Conservation (phyloP, 2,888 invertebrate species). For the Latrodectus hesperus region DNA sequence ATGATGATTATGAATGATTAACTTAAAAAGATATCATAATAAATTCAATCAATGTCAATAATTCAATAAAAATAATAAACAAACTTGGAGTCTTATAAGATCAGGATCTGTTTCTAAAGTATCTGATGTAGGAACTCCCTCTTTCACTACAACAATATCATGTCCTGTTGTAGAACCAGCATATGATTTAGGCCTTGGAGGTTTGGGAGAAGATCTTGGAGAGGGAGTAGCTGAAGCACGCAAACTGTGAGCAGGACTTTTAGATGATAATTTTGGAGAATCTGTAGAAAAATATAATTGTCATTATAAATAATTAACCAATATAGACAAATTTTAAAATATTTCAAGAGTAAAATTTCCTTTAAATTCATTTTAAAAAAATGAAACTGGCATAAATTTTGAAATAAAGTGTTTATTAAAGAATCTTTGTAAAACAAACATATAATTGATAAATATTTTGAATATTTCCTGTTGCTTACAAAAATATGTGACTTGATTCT, state of each 20-base stretch:
- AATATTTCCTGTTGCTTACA: no score
- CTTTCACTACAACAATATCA: constrained; percentile 85
- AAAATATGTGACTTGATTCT: no score
- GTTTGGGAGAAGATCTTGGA: constrained; percentile 70
- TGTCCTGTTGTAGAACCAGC: constrained; percentile 76
- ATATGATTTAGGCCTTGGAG: constrained; percentile 70
- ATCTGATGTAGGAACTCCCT: constrained; percentile 81
- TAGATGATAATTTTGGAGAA: constrained; percentile 82
- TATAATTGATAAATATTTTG: no score
- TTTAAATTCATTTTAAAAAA: no score
- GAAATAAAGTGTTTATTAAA: no score
- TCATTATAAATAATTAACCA: background rate
- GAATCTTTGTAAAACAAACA: no score
- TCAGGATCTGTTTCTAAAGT: constrained; percentile 85
- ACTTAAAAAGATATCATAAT: no score
- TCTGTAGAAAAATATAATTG: constrained; percentile 77
- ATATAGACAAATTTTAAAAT: no score
- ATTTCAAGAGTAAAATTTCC: no score
- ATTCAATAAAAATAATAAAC: no score
- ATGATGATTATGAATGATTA: background rate
- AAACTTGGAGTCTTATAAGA: constrained; percentile 81
- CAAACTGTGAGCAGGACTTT: constrained; percentile 72
- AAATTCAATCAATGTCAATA: no score
- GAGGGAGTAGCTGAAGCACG: constrained; percentile 70
- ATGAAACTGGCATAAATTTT: no score